Evolutionary conservation across 2,888 invertebrate species (phyloP), one percentile per base, ranked within the genome.

Genomic region (Diarsia brunnea): DNA sequence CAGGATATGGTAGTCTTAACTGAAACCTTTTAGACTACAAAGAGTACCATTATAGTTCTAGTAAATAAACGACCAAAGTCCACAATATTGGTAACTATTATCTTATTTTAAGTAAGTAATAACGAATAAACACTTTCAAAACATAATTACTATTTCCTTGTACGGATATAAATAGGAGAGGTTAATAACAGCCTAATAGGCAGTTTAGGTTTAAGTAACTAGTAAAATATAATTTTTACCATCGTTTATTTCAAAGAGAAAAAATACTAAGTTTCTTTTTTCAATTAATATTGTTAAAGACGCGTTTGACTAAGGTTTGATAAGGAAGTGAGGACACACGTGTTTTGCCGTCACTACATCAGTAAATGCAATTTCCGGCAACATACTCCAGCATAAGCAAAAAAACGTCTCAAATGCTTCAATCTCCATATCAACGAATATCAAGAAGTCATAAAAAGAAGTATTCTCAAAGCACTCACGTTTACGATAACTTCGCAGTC

Each of bases 401-500:
- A 31, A 73, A 49, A 10, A 1, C 21, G 11, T n/a, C 47, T 55
- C 8, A 47, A 67, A 72, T 60, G 43, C 64, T 51, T 75, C 38
- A 38, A 73, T 65, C 43, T 71, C n/a, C 31, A 63, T 65, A 75
- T 68, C 43, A 51, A 66, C 21, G 16, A 38, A 73, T 60, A 70
- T 68, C 51, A 47, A 63, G 71, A 67, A 66, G 53, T 65, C 55
- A 45, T 88, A 81, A 85, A 87, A 82, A 70, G 43, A 16, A 78
- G 72, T 61, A 76, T 76, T 69, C 79, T 78, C 65, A 82, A 76
- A 88, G 81, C 79, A 84, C 79, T 88, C 68, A 79, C 61, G 72
- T 90, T 90, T 89, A 91, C 86, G 88, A 89, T 86, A 83, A 82
- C 79, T 84, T 75, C 19, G 73, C 78, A 87, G 86, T 85, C 85